Conservation (phyloP, 2,888 invertebrate genomes). For the Tipula vernalis region DNA sequence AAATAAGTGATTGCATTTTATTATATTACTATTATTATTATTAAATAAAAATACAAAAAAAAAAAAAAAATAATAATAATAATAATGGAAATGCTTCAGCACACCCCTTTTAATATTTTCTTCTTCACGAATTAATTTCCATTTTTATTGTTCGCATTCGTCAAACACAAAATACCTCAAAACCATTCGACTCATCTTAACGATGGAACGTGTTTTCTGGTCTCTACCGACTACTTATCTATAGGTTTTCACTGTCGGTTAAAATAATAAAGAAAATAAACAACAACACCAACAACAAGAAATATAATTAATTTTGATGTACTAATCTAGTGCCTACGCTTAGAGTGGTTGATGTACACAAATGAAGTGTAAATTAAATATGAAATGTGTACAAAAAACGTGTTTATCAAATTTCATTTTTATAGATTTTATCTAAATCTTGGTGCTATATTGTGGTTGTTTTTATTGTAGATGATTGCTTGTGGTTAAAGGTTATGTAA, state of each 20-base stretch:
- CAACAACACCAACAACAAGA: not conserved
- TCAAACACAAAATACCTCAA: not conserved
- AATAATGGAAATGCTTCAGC: not conserved
- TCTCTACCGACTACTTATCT: not conserved
- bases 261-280: not conserved
- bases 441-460: no score
- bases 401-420: not conserved
- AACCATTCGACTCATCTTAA: not conserved
- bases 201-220: not conserved
- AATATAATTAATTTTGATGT: not conserved
- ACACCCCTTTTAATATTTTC: not conserved
- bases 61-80: no score
- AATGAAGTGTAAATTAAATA: not conserved
- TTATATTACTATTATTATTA: not conserved
- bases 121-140: not conserved
- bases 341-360: not conserved
- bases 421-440: no score
- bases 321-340: not conserved
- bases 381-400: no score
- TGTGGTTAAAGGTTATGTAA: no score
- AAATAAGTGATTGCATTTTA: slow-evolving; percentile 9
- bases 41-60: not conserved
- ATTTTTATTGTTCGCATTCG: not conserved
- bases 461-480: no score
- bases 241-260: not conserved